Evolutionary conservation across 2,888 invertebrate genomes (phyloP).

Genomic region (Cataglyphis rosenhaueri): DNA sequence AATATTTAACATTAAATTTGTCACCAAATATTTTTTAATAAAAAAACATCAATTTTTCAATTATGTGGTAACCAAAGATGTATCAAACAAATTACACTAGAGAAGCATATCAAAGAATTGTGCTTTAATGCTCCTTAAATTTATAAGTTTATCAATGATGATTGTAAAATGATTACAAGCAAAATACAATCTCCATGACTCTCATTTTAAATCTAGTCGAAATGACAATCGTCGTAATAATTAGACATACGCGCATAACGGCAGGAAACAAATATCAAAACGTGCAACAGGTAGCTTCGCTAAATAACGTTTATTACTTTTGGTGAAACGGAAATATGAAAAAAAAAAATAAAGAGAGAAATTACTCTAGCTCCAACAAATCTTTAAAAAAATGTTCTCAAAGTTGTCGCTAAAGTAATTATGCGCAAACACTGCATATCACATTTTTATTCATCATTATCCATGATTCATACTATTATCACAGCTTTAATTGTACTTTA

Average conservation of each 20-base stretch:
- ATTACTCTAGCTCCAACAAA: constrained; percentile 28
- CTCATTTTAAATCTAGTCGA: not conserved
- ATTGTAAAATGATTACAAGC: not conserved
- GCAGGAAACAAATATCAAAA: constrained; percentile 51
- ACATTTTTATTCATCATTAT: constrained; percentile 1
- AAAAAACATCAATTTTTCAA: too few species aligned
- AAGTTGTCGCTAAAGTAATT: constrained; percentile 21
- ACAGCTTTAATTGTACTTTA: not conserved
- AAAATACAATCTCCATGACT: not conserved
- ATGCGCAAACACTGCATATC: constrained; percentile 1
- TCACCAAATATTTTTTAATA: too few species aligned
- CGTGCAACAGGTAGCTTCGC: constrained; percentile 50
- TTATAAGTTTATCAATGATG: not conserved
- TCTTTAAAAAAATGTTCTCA: constrained; percentile 21
- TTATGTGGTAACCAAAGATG: not conserved
- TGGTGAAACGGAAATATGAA: constrained; percentile 5
- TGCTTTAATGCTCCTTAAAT: not conserved
- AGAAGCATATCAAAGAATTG: not conserved
- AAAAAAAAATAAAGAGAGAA: constrained; percentile 32
- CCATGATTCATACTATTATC: not conserved
- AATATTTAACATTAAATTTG: too few species aligned
- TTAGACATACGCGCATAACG: constrained; percentile 36
- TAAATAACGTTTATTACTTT: constrained; percentile 53
- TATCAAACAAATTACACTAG: not conserved
- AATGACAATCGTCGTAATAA: constrained; percentile 21